A percentile compares a stretch with the other conserved stretches of the same genome.
phyloP scores from a whole-genome alignment of 2,797 vertebrate species.

The Enteromius mattozi region DNA sequence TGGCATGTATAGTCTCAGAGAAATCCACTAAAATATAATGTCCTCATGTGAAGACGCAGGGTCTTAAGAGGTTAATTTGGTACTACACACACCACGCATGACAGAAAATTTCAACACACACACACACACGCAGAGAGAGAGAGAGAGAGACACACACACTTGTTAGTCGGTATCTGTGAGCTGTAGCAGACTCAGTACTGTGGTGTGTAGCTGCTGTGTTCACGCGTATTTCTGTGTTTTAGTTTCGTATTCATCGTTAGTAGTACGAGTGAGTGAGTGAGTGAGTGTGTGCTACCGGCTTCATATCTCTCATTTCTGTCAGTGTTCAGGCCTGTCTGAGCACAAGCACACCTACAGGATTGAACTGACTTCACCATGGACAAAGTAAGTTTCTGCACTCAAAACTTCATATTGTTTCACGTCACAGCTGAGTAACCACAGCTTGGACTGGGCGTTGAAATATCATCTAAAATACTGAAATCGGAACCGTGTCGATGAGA shows the following conservation, averaged over 20 bases:
- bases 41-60: no score
- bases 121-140: neutral
- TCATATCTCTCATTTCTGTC: neutral
- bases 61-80: no score
- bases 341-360: neutral
- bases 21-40: no score
- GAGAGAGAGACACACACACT: neutral
- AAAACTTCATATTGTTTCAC: neutral
- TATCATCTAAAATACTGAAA: neutral
- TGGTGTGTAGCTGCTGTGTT: neutral
- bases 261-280: neutral
- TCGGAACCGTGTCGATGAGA: no score
- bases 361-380: slow-evolving; percentile 52
- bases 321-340: slow-evolving; percentile 35
- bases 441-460: neutral
- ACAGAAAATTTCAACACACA: no score
- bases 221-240: neutral
- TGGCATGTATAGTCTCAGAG: no score
- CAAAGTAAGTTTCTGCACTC: slow-evolving; percentile 52
- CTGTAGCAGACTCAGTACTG: neutral
- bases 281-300: neutral
- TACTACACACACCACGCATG: no score
- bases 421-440: neutral
- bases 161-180: neutral
- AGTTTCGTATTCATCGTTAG: neutral